Evolutionary conservation across 1,140 invertebrate species (phyloP), one percentile per base, ranked within the genome.

Genomic region (Fopius arisanus): DNA sequence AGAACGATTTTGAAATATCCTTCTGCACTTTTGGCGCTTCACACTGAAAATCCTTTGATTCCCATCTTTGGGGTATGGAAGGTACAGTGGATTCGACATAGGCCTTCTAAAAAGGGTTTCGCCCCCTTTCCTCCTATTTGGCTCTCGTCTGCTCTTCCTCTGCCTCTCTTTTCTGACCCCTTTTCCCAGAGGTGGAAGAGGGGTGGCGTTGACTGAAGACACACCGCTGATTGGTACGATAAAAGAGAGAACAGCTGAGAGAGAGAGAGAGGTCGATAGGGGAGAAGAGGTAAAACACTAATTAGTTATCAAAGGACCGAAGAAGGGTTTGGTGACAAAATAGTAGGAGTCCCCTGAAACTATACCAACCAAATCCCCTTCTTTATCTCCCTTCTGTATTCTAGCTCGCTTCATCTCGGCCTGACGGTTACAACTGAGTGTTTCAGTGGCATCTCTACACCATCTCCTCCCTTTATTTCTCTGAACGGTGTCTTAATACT

Each of bases 261-360:
- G 76, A 41, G 29, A 62, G 75, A 67, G 67, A 72, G 69, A 74
- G 51, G 70, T 70, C 62, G 29, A 65, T 43, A 43, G 40, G 16
- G 76, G 70, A 74, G 75, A 67, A 74, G 79, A 81, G 80, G 85
- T 86, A 83, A 86, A 88, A 86, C 86, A 84, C 86, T 87, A 87
- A 88, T 87, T 88, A 88, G 87, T 88, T 88, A 87, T 88, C 87
- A 88, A 88, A 87, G 86, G 85, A 76, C 81, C 26, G 80, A 79
- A 78, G 80, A 83, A 84, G 85, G 84, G 80, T 83, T 85, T 81
- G 82, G 82, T 84, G 85, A 86, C 82, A 87, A 87, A 87, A 87
- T 86, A 84, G 84, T 83, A 81, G 77, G 79, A 79, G 77, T 77
- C 78, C 68, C 73, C 70, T 75, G 59, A 70, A 66, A 67, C 29